A percentile compares a stretch with the other conserved stretches of the same genome.
Evolutionary conservation across 1,140 invertebrate genomes (phyloP).

Genomic region (Microplitis mediator): DNA sequence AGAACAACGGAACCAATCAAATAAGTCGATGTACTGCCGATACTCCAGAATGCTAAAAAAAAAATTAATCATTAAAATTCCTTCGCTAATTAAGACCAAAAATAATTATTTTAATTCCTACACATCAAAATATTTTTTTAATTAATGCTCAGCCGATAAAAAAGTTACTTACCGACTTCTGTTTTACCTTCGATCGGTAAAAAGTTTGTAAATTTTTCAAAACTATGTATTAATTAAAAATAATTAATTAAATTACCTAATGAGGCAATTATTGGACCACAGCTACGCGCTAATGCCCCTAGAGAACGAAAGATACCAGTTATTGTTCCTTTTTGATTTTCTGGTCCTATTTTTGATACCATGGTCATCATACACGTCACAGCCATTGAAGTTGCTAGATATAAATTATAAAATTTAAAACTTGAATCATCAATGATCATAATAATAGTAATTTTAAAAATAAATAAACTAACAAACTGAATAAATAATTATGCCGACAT

Average conservation of each 20-base stretch:
- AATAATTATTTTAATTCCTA: no score
- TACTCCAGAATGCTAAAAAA: constrained; percentile 79
- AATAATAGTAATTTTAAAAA: constrained; percentile 14
- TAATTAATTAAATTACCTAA: constrained; percentile 61
- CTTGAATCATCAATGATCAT: background rate
- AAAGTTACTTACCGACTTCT: no score
- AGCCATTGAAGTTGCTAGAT: constrained; percentile 86
- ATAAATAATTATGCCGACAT: constrained; percentile 85
- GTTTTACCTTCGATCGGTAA: background rate
- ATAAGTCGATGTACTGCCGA: constrained; percentile 77
- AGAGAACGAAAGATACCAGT: constrained; percentile 93
- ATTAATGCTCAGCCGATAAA: no score
- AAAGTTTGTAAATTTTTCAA: no score
- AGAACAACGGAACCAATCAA: constrained; percentile 72
- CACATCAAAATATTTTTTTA: no score
- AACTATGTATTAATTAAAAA: background rate
- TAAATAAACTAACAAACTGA: constrained; percentile 81
- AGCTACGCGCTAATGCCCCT: constrained; percentile 89
- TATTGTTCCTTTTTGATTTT: constrained; percentile 88
- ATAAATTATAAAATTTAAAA: constrained; percentile 31
- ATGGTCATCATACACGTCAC: constrained; percentile 93
- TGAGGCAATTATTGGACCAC: constrained; percentile 88
- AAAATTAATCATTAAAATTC: constrained; percentile 30
- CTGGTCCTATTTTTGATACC: constrained; percentile 81
- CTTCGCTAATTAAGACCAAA: no score